A percentile compares a stretch with the other conserved stretches of the same genome.
Conservation (phyloP, 2,888 invertebrate species). For the Molanna angustata region DNA sequence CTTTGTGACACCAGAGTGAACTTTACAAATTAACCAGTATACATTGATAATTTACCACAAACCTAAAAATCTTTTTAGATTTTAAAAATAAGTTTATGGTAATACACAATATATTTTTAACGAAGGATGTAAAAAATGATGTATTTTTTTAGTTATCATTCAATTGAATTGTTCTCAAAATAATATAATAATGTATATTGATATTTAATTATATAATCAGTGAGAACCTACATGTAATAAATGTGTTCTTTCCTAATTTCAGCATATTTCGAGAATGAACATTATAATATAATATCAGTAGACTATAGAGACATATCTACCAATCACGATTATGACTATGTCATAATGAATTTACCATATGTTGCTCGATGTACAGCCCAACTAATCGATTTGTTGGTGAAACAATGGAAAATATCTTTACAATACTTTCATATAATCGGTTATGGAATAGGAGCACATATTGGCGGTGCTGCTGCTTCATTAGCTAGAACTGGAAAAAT, state of each 20-base stretch:
- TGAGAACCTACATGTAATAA: no score
- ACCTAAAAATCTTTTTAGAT: no score
- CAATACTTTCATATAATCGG: constrained; percentile 58
- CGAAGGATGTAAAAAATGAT: no score
- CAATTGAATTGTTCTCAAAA: no score
- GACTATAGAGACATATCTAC: constrained; percentile 60
- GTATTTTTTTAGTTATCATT: no score
- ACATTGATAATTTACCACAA: no score
- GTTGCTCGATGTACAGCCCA: constrained; percentile 60
- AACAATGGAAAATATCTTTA: constrained; percentile 43
- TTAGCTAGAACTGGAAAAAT: constrained; percentile 48
- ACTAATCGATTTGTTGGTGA: constrained; percentile 54
- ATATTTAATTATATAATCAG: no score
- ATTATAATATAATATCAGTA: constrained; percentile 60
- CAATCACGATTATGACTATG: constrained; percentile 59
- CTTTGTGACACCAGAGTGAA: no score
- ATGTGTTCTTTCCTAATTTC: constrained; percentile 25
- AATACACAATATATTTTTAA: no score
- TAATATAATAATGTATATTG: no score
- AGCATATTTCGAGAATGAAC: constrained; percentile 52
- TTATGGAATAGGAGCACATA: constrained; percentile 63
- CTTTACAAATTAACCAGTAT: no score
- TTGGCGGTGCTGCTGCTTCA: constrained; percentile 53
- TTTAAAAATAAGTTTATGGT: no score
- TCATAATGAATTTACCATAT: constrained; percentile 56